phyloP scores from a whole-genome alignment of 2,888 invertebrate species.

The Phorcus lineatus region DNA sequence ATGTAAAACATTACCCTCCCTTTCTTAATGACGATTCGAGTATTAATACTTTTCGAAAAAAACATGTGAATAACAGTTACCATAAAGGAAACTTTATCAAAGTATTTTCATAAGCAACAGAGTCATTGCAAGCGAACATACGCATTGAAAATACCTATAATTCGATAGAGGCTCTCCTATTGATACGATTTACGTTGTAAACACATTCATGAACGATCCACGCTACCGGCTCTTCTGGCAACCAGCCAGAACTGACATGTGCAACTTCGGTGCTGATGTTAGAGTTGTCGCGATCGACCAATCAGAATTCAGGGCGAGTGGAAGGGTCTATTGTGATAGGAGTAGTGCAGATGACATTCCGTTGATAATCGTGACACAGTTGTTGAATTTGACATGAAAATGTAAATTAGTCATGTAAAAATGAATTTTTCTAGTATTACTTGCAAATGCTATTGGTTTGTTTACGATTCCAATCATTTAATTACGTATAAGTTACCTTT shows the following conservation, averaged over 20 bases:
- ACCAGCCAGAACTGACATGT: constrained; percentile 2
- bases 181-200: background rate
- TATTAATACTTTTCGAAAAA: no score
- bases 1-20: no score
- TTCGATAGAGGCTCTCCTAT: background rate
- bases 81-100: no score
- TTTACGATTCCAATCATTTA: no score
- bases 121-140: no score
- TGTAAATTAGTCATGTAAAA: no score
- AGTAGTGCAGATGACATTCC: background rate
- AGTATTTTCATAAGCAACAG: no score
- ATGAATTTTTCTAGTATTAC: no score
- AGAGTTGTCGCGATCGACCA: constrained; percentile 4
- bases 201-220: background rate
- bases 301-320: background rate
- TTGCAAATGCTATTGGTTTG: no score
- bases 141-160: no score
- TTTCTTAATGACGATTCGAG: no score
- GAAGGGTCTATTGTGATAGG: background rate
- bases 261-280: constrained; percentile 13
- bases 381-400: background rate
- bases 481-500: background rate
- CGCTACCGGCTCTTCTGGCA: background rate
- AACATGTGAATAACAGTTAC: no score
- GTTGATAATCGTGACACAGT: background rate